phyloP scores from a whole-genome alignment of 2,113 vertebrate species.

The human (Homo sapiens) region DNA sequence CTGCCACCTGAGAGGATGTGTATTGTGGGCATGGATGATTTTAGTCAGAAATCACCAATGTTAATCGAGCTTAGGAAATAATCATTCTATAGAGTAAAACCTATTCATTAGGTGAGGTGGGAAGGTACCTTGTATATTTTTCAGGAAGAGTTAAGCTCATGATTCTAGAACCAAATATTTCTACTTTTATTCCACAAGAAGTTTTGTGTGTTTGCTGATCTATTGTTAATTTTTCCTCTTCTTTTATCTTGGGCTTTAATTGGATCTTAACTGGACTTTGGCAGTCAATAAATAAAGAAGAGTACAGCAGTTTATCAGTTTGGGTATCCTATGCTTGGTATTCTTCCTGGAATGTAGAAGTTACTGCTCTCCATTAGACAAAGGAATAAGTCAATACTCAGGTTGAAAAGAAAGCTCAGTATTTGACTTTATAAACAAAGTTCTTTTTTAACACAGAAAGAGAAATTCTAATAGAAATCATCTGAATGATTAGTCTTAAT shows the following conservation, averaged over 20 bases:
- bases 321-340: not conserved
- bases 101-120: not conserved
- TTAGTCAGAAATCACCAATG: not conserved
- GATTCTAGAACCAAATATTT: not conserved
- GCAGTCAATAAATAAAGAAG: not conserved
- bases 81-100: not conserved
- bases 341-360: not conserved
- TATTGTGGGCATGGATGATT: not conserved
- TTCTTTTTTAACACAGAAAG: not conserved
- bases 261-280: not conserved
- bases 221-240: not conserved
- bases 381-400: not conserved
- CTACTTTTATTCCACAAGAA: not conserved
- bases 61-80: not conserved
- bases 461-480: constrained; percentile 25
- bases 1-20: not conserved
- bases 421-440: not conserved
- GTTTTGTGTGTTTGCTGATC: not conserved
- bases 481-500: constrained; percentile 7
- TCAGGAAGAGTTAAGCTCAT: not conserved
- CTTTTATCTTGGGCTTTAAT: not conserved
- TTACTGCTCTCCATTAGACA: not conserved
- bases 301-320: not conserved
- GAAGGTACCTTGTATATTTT: not conserved
- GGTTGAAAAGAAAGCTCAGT: not conserved